Evolutionary conservation across 2,888 invertebrate genomes (phyloP).

Genomic region (Branchipolynoe longqiensis): DNA sequence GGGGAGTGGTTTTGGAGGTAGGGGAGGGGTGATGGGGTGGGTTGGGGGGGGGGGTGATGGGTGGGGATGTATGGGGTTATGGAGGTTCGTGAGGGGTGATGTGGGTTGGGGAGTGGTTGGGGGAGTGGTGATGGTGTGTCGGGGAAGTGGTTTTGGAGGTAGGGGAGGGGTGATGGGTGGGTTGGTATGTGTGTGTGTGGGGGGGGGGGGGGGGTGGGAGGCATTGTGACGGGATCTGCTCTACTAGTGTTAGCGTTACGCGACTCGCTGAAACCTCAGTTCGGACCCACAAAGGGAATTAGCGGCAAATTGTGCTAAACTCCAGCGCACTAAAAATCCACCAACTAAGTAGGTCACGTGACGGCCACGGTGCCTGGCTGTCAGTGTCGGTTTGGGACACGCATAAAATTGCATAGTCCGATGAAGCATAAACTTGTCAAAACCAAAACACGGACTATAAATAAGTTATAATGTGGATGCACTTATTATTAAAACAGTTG

Average conservation of each 20-base stretch:
- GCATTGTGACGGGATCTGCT: background rate
- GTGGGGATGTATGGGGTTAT: background rate
- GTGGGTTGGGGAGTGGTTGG: background rate
- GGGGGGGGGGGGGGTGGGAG: background rate
- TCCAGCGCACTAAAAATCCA: background rate
- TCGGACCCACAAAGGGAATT: conserved; percentile 18
- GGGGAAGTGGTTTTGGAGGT: background rate
- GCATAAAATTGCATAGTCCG: too few species aligned
- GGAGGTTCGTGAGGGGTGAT: background rate
- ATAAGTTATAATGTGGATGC: too few species aligned
- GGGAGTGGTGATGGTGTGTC: background rate
- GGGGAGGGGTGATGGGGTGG: background rate
- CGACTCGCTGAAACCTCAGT: background rate
- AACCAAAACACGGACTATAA: too few species aligned
- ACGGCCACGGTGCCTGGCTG: background rate
- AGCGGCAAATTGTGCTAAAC: conserved; percentile 25
- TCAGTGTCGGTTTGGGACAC: too few species aligned
- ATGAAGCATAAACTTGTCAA: too few species aligned
- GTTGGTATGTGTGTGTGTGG: background rate
- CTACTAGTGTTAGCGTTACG: background rate
- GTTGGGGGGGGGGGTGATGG: background rate
- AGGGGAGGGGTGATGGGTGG: background rate
- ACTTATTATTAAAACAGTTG: too few species aligned
- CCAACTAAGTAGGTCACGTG: conserved; percentile 5
- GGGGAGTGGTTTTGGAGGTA: background rate